A percentile compares a stretch with the other conserved stretches of the same genome.
Conservation (phyloP, 2,888 invertebrate genomes). For the Hyppa rectilinea region DNA sequence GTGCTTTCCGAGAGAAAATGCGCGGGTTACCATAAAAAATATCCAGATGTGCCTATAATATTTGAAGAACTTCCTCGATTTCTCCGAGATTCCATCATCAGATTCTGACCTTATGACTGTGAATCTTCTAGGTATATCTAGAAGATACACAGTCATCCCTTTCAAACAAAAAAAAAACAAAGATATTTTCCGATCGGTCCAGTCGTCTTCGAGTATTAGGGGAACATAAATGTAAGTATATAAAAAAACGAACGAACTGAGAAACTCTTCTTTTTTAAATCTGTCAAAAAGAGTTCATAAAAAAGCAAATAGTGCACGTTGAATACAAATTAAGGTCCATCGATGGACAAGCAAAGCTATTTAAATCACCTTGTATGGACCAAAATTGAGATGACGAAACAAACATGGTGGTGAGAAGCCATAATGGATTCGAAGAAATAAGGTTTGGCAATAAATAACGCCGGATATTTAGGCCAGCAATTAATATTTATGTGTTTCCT, state of each 20-base stretch:
- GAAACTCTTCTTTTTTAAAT: too few relatives aligned
- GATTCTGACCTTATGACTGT: neutral
- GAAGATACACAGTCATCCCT: too few relatives aligned
- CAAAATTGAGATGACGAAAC: conserved; percentile 31
- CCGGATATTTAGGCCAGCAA: conserved; percentile 47
- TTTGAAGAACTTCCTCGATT: neutral
- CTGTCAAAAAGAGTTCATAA: neutral
- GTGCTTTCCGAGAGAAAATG: neutral
- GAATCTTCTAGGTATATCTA: too few relatives aligned
- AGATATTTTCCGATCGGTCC: too few relatives aligned
- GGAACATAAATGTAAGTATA: too few relatives aligned
- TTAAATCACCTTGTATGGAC: conserved; percentile 4
- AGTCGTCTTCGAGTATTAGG: too few relatives aligned
- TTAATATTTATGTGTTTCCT: conserved; percentile 54
- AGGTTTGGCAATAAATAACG: conserved; percentile 56
- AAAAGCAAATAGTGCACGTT: neutral
- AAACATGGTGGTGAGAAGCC: conserved; percentile 30
- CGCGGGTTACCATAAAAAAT: neutral
- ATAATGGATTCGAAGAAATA: conserved; percentile 60
- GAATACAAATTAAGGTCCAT: neutral
- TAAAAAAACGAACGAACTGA: too few relatives aligned
- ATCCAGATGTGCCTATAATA: neutral
- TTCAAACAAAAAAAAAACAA: too few relatives aligned
- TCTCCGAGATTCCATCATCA: neutral
- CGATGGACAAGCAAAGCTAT: neutral